phyloP scores from a whole-genome alignment of 1,140 invertebrate species.

The Drosophila elegans region DNA sequence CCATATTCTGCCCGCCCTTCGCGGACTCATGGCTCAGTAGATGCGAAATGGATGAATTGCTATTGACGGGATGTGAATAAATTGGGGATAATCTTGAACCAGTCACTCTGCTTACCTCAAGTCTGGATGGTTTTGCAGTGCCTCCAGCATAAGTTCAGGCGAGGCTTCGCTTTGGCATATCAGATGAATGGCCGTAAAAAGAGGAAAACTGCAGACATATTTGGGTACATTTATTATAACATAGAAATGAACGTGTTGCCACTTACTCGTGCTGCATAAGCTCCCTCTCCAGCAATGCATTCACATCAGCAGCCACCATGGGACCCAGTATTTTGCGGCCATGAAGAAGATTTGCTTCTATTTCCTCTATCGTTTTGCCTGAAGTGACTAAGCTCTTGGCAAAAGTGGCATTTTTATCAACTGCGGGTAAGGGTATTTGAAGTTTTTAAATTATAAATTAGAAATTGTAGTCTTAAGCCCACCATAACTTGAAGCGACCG shows the following conservation, averaged over 20 bases:
- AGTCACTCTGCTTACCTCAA: slow-evolving; percentile 91
- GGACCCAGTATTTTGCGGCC: slow-evolving; percentile 99
- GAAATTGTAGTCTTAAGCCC: neutral
- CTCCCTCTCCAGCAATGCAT: slow-evolving; percentile 93
- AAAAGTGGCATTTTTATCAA: slow-evolving; percentile 96
- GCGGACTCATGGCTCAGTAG: slow-evolving; percentile 35
- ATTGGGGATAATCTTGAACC: neutral
- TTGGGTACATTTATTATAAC: neutral
- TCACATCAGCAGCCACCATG: slow-evolving; percentile 97
- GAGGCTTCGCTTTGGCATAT: slow-evolving; percentile 94
- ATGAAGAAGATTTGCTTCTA: slow-evolving; percentile 97
- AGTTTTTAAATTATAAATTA: neutral
- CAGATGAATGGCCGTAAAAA: slow-evolving; percentile 97
- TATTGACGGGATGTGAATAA: neutral
- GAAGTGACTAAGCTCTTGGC: slow-evolving; percentile 97
- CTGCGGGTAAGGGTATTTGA: slow-evolving; percentile 56
- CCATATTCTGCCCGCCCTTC: neutral
- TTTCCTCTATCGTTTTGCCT: slow-evolving; percentile 94
- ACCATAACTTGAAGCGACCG: slow-evolving; percentile 99
- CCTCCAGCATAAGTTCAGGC: slow-evolving; percentile 92
- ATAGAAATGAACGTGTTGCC: neutral
- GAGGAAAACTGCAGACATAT: slow-evolving; percentile 91
- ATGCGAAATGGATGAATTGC: slow-evolving; percentile 34
- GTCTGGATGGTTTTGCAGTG: slow-evolving; percentile 96
- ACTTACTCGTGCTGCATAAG: slow-evolving; percentile 92